Evolutionary conservation across 2,797 vertebrate genomes (phyloP).

Genomic region (Brachyalestes nurse): DNA sequence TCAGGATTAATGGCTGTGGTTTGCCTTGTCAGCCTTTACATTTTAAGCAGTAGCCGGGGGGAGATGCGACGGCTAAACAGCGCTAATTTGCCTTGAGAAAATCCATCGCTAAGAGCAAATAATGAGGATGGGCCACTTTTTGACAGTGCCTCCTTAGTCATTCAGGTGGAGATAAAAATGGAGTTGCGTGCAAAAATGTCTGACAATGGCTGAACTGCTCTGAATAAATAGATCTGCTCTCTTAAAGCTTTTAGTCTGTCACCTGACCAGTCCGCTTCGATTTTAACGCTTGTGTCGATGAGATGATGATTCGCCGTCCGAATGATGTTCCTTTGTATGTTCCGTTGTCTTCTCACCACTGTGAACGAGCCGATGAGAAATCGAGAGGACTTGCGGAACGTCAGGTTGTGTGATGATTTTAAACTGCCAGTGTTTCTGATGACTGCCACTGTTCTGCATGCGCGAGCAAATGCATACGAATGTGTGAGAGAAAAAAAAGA

Average conservation of each 20-base stretch:
- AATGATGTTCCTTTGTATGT: slow-evolving; percentile 49
- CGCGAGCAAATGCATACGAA: slow-evolving; percentile 3
- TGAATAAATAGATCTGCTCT: slow-evolving; percentile 13
- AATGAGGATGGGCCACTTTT: slow-evolving; percentile 32
- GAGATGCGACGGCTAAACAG: slow-evolving; percentile 21
- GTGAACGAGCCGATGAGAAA: slow-evolving; percentile 41
- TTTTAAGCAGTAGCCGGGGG: slow-evolving; percentile 15
- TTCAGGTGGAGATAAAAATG: slow-evolving; percentile 18
- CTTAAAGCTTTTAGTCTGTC: slow-evolving; percentile 17
- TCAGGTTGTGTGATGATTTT: slow-evolving; percentile 9
- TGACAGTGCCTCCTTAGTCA: slow-evolving; percentile 3
- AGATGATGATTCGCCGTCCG: neutral
- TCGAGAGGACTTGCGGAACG: slow-evolving; percentile 34
- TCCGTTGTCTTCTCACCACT: slow-evolving; percentile 46
- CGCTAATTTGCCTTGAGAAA: slow-evolving; percentile 35
- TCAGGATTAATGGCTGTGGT: slow-evolving; percentile 13
- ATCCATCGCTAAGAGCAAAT: slow-evolving; percentile 27
- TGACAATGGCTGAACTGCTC: slow-evolving; percentile 19
- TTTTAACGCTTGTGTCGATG: neutral
- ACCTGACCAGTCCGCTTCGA: neutral
- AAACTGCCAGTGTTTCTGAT: slow-evolving; percentile 36
- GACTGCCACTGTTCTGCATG: slow-evolving; percentile 44
- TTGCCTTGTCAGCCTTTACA: slow-evolving; percentile 35
- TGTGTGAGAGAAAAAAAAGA: neutral
- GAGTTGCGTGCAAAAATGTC: slow-evolving; percentile 16